Evolutionary conservation across 2,888 invertebrate genomes (phyloP), one percentile per base, ranked within the genome.

Genomic region (Crepidodera aurea): DNA sequence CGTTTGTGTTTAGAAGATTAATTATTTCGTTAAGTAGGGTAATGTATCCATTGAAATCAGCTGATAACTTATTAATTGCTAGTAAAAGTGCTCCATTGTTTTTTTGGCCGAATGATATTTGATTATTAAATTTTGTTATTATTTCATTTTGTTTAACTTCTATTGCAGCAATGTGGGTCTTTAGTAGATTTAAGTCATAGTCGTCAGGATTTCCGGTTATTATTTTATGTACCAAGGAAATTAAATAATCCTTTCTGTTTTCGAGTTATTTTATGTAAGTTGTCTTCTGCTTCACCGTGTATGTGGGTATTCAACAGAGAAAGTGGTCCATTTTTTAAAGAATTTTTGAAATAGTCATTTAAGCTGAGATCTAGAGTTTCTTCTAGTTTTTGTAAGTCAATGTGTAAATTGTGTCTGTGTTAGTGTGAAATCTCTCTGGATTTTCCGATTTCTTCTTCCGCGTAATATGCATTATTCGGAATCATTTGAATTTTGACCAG

Each of bases 271-370:
- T 34, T 34, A 16, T 51, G 51, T 32, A 51, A 51, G 13, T 51
- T 51, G 29, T 51, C 51, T 18, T 16, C 25, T 4, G 8, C 4
- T 51, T 51, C 18, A 27, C 57, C 51, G 5, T 55, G 46, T 60
- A 40, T 29, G 29, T 46, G 27, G 1, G 46, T 2, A 10, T 13
- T 16, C 12, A 46, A 13, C 4, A 16, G 12, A 19, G 46, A 19
- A 19, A 18, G 19, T 8, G 50, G 22, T 27, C 50, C 29, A 10
- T 50, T 29, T 29, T 3, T 15, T 25, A 29, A 8, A 12, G 19
- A 8, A n/a, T 7, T n/a, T 13, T 27, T 19, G 8, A 50, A 50
- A 2, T 10, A 3, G 12, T 50, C 12, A 13, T 27, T 22, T 27
- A 22, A 22, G n/a, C 13, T 27, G 27, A 29, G 8, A 32, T 29